Base-by-base conservation (phyloP, 2,797 vertebrate species). In the Eidolon dupreanum region DNA sequence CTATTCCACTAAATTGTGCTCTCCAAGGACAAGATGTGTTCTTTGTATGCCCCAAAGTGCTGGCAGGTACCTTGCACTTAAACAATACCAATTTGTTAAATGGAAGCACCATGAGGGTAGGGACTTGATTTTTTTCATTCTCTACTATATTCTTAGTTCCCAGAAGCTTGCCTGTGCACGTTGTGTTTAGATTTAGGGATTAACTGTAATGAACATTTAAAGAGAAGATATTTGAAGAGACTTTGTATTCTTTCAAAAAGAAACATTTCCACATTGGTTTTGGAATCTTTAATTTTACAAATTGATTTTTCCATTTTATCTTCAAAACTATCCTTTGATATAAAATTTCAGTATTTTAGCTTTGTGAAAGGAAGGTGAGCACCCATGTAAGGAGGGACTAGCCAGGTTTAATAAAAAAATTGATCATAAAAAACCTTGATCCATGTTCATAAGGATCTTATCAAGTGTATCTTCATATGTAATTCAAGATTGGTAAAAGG, bases 261-360 rank as follows among this genome's bases (percentile, higher is more conserved):
- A 91, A 93, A 19, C 59, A 70, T n/a, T 59, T 89, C 24, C n/a
- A 73, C 36, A 46, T 93, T 90, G 43, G 19, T 20, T 96, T 90
- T 87, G 86, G 63, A 26, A 79, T 83, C 36, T 61, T 89, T 86
- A 51, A 74, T 33, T 82, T 91, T 75, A 79, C 46, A 89, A 70
- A 46, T 65, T 89, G 36, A 51, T 86, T 93, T 93, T 93, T 88
- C 85, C 33, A 13, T 94, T 96, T 88, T 92, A 70, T 88, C 26
- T 36, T 93, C 53, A 89, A 83, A 92, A 41, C 51, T 57, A 2
- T 65, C 33, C 43, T 95, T 85, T 59, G n/a, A 46, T 71, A 36
- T 75, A 78, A 53, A 94, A 53, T 82, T 95, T 73, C 24, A 71
- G 0, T 93, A 55, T 66, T 89, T 92, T 92, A 75, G 68, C 12